Evolutionary conservation across 2,113 vertebrate species (phyloP).

Genomic region (Neofelis nebulosa): DNA sequence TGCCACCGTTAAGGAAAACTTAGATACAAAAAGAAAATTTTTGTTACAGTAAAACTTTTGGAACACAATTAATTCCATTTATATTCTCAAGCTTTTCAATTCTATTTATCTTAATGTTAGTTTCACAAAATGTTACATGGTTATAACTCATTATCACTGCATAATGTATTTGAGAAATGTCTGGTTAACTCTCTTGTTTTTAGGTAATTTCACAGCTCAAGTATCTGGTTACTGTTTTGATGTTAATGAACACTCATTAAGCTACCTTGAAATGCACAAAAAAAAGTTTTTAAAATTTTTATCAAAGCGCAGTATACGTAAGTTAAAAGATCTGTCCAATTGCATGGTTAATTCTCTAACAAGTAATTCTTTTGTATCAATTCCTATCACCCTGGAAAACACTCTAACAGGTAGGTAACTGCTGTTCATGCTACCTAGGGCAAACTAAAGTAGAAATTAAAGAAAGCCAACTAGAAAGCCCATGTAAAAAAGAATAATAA

Average conservation of each 20-base stretch:
- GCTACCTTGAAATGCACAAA: constrained; percentile 10
- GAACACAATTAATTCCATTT: constrained; percentile 13
- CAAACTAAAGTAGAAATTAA: constrained; percentile 35
- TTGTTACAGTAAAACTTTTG: not conserved
- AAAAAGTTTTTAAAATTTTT: not conserved
- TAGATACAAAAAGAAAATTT: not conserved
- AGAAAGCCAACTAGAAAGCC: constrained; percentile 8
- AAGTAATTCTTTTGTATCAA: constrained; percentile 24
- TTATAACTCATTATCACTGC: not conserved
- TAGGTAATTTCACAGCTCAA: constrained; percentile 36
- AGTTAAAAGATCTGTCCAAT: not conserved
- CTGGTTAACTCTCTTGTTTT: not conserved
- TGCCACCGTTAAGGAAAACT: constrained; percentile 16
- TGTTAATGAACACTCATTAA: not conserved
- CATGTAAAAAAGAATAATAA: not conserved
- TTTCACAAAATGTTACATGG: not conserved
- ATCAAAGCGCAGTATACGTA: not conserved
- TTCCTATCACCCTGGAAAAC: not conserved
- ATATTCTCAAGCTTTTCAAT: constrained; percentile 40
- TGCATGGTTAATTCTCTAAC: not conserved
- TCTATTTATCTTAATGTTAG: constrained; percentile 47
- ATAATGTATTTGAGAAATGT: not conserved
- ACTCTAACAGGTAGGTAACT: not conserved
- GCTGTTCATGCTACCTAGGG: not conserved
- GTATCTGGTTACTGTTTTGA: constrained; percentile 23